Evolutionary conservation across 2,113 vertebrate species (phyloP).

Genomic region (Poecile atricapillus): DNA sequence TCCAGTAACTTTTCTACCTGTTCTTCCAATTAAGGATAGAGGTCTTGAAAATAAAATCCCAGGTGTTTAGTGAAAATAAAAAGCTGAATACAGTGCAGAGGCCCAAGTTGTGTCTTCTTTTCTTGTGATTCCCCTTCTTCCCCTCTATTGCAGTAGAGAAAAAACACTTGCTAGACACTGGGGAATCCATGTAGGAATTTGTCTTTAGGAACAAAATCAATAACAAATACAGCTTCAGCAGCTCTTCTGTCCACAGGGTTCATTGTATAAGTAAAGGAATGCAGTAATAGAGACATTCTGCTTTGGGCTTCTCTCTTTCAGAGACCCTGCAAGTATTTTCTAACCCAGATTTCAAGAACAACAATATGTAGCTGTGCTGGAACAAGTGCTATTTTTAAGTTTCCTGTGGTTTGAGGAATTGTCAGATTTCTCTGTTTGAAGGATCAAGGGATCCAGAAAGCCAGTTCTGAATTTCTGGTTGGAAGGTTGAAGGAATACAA

Average conservation of each 20-base stretch:
- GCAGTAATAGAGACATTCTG: background rate
- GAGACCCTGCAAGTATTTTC: slow-evolving; percentile 6
- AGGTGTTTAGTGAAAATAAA: background rate
- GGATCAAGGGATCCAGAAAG: slow-evolving; percentile 38
- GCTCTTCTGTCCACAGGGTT: background rate
- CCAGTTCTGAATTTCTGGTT: background rate
- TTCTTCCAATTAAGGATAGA: background rate
- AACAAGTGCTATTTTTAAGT: slow-evolving; percentile 58
- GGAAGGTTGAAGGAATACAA: background rate
- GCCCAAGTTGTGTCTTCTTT: background rate
- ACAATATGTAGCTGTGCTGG: slow-evolving; percentile 29
- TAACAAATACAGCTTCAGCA: background rate
- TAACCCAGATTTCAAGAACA: slow-evolving; percentile 55
- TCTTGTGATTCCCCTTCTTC: background rate
- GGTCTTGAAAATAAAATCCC: background rate
- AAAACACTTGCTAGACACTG: background rate
- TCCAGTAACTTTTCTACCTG: background rate
- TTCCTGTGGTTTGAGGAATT: slow-evolving; percentile 61
- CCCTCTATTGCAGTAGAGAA: background rate
- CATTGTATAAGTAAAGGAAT: background rate
- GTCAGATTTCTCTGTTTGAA: slow-evolving; percentile 43
- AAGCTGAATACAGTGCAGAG: background rate
- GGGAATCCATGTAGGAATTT: background rate
- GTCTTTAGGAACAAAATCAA: background rate
- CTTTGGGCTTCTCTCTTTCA: background rate